Conservation (phyloP, 2,888 invertebrate species). For the Cryptocephalus primarius region DNA sequence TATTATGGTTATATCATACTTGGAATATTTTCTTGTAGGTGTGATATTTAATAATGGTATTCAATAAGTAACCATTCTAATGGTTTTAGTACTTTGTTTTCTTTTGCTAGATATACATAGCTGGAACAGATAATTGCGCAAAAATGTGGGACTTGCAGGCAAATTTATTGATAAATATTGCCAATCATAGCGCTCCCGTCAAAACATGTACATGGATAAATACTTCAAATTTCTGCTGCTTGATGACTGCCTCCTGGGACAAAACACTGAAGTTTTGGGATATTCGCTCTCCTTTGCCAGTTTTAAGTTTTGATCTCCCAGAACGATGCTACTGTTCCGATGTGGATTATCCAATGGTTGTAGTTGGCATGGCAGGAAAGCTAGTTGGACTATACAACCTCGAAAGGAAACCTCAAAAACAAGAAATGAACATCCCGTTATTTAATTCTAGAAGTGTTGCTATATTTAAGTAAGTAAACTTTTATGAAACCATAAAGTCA, state of each 20-base stretch:
- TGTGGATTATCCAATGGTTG: conserved; percentile 98
- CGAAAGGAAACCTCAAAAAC: conserved; percentile 78
- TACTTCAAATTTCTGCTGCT: conserved; percentile 84
- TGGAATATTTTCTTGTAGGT: too few relatives aligned
- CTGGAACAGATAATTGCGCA: conserved; percentile 84
- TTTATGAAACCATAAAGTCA: background rate
- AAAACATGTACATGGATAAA: conserved; percentile 98
- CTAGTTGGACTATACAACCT: conserved; percentile 87
- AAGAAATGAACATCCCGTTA: conserved; percentile 70
- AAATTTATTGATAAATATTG: conserved; percentile 85
- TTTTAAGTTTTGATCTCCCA: conserved; percentile 79
- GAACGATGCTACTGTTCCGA: conserved; percentile 97
- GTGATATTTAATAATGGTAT: background rate
- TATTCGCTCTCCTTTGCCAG: conserved; percentile 77
- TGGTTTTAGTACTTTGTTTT: conserved; percentile 11
- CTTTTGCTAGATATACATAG: conserved; percentile 68
- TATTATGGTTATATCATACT: too few relatives aligned
- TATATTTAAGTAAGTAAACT: conserved; percentile 52
- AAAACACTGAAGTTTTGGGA: conserved; percentile 99
- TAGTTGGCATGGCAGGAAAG: conserved; percentile 89
- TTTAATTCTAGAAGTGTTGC: conserved; percentile 89
- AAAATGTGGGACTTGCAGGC: conserved; percentile 88
- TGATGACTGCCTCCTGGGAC: conserved; percentile 99
- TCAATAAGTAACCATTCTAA: background rate
- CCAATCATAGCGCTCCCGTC: conserved; percentile 91